Base-by-base conservation (phyloP, 2,888 invertebrate species). In the Vanessa cardui region DNA sequence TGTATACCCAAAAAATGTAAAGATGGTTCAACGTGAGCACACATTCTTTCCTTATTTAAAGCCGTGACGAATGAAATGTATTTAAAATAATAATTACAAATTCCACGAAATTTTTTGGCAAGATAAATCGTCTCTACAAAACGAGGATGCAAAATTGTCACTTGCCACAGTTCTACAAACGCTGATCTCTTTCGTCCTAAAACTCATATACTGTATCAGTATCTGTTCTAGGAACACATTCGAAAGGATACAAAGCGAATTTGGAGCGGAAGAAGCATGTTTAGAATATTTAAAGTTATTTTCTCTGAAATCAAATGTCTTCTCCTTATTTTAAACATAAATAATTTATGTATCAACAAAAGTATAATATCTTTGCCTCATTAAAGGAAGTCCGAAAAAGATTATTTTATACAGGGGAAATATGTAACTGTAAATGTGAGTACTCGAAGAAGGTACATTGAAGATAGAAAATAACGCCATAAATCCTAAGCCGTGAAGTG, bases 401-500 rank as follows among this genome's bases (percentile, higher is more conserved):
- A 39, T 12, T 39, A 12, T 12, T 39, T 12, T 9, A 39, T 39
- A 12, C 12, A 39, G 12, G 39, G 12, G 4, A 31, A 54, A 31
- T 54, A 16, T 6, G 16, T 20, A 49, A 49, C n/a, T 16, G 39
- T 56, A 18, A 56, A 56, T 47, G 18, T 60, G 33, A 59, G 26
- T 58, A 31, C 46, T 3, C 39, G 12, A 54, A 39, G 46, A 61
- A 56, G 46, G 12, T 39, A 56, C 47, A 47, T 47, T 18, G 6
- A 56, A 33, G 56, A n/a, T 56, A 56, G 39, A 31, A 56, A 54
- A 54, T 52, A 46, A 18, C 72, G 69, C 71, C 61, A 72, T 66
- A 79, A 80, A 72, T 80, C 79, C 80, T 80, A 76, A 59, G 66
- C 58, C 72, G 73, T 76, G 73, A 73, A 75, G 69, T 74, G 78